phyloP scores from a whole-genome alignment of 2,113 vertebrate species.

The Podocnemis expansa region DNA sequence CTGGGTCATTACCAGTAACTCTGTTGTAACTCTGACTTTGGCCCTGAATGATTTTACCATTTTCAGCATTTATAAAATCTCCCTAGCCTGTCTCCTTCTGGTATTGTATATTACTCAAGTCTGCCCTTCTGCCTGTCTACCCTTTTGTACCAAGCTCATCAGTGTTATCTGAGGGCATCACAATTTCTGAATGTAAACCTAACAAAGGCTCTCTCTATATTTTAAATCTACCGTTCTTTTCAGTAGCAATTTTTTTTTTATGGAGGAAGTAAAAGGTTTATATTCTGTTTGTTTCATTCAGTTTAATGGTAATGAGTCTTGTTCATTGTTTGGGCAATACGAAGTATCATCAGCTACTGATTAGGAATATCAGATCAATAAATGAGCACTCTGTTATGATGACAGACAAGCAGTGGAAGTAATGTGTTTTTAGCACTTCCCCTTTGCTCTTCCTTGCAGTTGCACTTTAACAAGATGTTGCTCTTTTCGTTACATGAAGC shows the following conservation, averaged over 20 bases:
- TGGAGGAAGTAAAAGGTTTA: background rate
- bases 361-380: background rate
- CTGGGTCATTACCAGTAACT: constrained; percentile 33
- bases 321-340: background rate
- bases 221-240: background rate
- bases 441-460: background rate
- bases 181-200: background rate
- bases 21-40: constrained; percentile 48
- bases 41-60: background rate
- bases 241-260: background rate
- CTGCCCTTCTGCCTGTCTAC: background rate
- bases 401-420: background rate
- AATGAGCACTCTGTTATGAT: background rate
- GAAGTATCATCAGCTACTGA: background rate
- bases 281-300: background rate
- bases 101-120: background rate
- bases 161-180: background rate
- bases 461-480: background rate
- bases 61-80: background rate
- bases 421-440: background rate
- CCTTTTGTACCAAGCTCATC: background rate
- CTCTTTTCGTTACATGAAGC: background rate
- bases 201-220: background rate
- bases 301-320: background rate
- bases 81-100: background rate